Evolutionary conservation across 2,797 vertebrate genomes (phyloP), one percentile per base, ranked within the genome.

Genomic region (Phyllotis vaccarum): DNA sequence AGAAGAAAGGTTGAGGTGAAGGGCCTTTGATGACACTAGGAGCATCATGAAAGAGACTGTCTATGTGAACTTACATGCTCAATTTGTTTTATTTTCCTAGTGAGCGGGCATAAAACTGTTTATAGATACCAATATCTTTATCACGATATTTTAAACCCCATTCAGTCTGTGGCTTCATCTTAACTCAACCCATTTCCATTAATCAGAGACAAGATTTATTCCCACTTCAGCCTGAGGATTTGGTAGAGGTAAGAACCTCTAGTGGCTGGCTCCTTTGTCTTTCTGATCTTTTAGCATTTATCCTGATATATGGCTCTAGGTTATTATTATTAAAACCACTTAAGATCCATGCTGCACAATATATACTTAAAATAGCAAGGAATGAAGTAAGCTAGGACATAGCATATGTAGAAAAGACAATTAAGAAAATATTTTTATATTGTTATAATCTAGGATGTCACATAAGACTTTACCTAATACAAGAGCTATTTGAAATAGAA

Each of bases 401-500:
- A 34, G 54, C 56, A 80, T 78, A 24, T 49, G 6, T 16, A 81
- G 40, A 62, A 92, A 92, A 93, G 46, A 34, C 49, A 78, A 66
- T 90, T 74, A 91, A 68, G 37, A 89, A 16, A 14, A 27, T 79
- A 75, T 74, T 79, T 16, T 34, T 93, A 2, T 72, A 79, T 31
- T 17, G 58, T 43, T 78, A 92, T 80, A 78, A 81, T 64, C 87
- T 78, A 24, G 16, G n/a, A n/a, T n/a, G n/a, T n/a, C n/a, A n/a
- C n/a, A n/a, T n/a, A 81, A 2, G 13, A 0, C 3, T 89, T 95
- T 86, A 62, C 27, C 46, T 78, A 76, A 40, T 54, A 70, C 49
- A 62, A 54, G 68, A 49, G 49, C 68, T 91, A 11, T 70, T 93
- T 64, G 9, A 94, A 22, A 78, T 34, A 31, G 78, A 93, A 95